These are phyloP conservation scores for Discoglossus pictus DNA, from an alignment of 2,797 vertebrate genomes.

Conservation along the genomic window DNA sequence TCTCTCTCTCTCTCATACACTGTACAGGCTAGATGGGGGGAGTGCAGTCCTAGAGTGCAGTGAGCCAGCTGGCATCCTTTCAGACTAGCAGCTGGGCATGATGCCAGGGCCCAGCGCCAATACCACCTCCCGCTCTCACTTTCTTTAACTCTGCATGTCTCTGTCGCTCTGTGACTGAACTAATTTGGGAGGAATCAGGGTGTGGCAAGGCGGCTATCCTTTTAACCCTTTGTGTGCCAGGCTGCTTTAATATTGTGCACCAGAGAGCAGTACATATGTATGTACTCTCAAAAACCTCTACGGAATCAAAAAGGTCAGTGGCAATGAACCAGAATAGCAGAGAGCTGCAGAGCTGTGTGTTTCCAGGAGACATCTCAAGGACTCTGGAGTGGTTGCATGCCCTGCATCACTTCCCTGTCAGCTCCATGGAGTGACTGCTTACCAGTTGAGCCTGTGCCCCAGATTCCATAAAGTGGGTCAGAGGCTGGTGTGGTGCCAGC, in stretches of 20 bases:
- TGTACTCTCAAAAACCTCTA: not conserved
- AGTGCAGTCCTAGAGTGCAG: constrained; percentile 68
- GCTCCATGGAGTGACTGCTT: constrained; percentile 1
- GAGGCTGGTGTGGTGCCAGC: not conserved
- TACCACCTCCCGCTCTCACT: constrained; percentile 61
- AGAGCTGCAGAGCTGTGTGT: not conserved
- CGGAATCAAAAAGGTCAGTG: not conserved
- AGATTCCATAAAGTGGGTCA: not conserved
- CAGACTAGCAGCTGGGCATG: constrained; percentile 79
- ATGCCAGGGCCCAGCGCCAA: constrained; percentile 74
- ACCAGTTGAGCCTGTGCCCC: not conserved
- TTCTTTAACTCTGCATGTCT: constrained; percentile 51
- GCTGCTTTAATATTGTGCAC: no score
- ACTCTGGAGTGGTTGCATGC: constrained; percentile 4
- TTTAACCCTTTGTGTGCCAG: constrained; percentile 18
- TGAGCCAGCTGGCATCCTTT: constrained; percentile 87
- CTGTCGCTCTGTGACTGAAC: constrained; percentile 44
- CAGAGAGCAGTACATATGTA: not conserved
- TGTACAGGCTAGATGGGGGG: constrained; percentile 24
- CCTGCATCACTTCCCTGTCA: constrained; percentile 6
- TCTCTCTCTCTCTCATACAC: constrained; percentile 22
- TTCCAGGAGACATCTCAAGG: constrained; percentile 12
- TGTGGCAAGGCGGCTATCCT: constrained; percentile 26
- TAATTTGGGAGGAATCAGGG: constrained; percentile 39
- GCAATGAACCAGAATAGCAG: not conserved